Evolutionary conservation across 2,113 vertebrate species (phyloP).

Genomic region (Ranitomeya variabilis): DNA sequence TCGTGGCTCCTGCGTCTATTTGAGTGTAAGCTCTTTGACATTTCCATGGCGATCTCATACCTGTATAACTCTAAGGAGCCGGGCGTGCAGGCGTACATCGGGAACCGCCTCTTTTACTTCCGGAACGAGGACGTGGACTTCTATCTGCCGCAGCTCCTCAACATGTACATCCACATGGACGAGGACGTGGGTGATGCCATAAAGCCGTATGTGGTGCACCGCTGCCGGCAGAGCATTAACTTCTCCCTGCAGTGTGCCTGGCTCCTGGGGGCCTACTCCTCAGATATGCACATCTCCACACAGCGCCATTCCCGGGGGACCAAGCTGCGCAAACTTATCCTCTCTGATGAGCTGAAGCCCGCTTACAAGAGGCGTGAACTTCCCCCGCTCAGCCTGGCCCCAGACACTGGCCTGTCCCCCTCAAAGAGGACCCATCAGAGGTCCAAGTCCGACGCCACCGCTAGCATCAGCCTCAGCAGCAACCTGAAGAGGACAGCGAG

Average conservation of each 20-base stretch:
- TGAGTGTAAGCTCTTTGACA: constrained; percentile 94
- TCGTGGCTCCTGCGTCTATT: constrained; percentile 94
- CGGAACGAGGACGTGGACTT: constrained; percentile 89
- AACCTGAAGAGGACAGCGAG: constrained; percentile 94
- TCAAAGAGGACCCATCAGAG: constrained; percentile 96
- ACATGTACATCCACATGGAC: constrained; percentile 99
- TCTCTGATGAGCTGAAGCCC: constrained; percentile 92
- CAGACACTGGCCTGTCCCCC: constrained; percentile 81
- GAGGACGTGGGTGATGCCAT: constrained; percentile 95
- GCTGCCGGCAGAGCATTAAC: constrained; percentile 93
- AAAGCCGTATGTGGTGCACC: constrained; percentile 94
- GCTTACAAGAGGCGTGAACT: constrained; percentile 76
- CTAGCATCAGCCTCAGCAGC: constrained; percentile 89
- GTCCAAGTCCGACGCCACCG: constrained; percentile 94
- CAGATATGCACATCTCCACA: constrained; percentile 97
- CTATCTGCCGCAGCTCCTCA: constrained; percentile 93
- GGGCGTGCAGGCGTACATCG: constrained; percentile 95
- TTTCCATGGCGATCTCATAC: constrained; percentile 98
- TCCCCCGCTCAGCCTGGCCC: constrained; percentile 64
- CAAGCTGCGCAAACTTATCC: constrained; percentile 90
- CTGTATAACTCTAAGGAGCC: constrained; percentile 96
- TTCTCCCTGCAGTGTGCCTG: constrained; percentile 93
- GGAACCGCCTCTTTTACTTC: constrained; percentile 93
- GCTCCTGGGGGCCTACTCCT: constrained; percentile 90
- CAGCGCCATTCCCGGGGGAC: constrained; percentile 92